These are phyloP conservation scores for Rhagium mordax DNA, from an alignment of 2,888 invertebrate species.

Conservation along the genomic window DNA sequence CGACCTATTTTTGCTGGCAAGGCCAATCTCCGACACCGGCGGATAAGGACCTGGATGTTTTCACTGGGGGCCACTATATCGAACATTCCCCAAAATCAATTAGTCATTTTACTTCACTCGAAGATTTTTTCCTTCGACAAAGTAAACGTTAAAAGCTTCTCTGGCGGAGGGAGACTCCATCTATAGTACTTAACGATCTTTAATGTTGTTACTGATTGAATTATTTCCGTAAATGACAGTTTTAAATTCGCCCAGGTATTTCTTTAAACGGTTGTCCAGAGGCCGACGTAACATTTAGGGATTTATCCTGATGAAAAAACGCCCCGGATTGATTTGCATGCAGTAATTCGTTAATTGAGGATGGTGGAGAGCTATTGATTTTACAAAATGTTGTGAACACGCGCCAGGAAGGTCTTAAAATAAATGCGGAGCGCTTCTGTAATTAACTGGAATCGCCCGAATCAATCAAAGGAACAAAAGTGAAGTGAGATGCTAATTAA, in stretches of 20 bases:
- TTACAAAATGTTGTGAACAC: background rate
- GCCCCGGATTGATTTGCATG: background rate
- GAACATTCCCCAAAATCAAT: background rate
- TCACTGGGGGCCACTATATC: too few relatives aligned
- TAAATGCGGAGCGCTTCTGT: background rate
- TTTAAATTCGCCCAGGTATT: background rate
- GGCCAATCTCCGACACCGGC: too few relatives aligned
- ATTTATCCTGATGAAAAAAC: background rate
- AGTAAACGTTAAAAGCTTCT: background rate
- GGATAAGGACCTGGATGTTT: too few relatives aligned
- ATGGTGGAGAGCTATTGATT: background rate
- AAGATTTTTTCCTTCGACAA: background rate
- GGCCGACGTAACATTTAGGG: background rate
- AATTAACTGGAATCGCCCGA: slow-evolving; percentile 12
- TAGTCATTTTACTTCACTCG: background rate
- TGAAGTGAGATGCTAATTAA: slow-evolving; percentile 19
- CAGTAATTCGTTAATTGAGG: background rate
- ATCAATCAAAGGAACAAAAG: slow-evolving; percentile 18
- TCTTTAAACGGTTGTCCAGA: background rate
- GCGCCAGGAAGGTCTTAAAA: background rate
- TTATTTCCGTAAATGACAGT: too few relatives aligned
- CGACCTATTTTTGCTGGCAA: too few relatives aligned
- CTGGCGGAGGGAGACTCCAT: background rate
- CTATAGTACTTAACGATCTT: background rate
- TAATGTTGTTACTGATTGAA: background rate